Percentiles rank a stretch among this genome's conserved stretches.
These are phyloP conservation scores for Brachionus rotundiformis DNA, from an alignment of 1,140 invertebrate species.

Conservation along the genomic window DNA sequence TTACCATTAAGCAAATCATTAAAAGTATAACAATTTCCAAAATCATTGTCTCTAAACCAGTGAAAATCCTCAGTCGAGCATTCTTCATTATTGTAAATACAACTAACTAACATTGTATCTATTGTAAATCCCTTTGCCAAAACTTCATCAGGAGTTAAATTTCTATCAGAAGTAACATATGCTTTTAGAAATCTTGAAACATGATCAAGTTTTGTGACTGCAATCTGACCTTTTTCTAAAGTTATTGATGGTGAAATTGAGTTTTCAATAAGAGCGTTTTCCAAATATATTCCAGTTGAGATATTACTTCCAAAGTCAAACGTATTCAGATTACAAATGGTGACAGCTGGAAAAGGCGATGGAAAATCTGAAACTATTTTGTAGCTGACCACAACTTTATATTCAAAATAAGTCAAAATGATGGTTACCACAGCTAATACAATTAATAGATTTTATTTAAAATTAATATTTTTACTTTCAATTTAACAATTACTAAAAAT, in stretches of 20 bases:
- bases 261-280: neutral
- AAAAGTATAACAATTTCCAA: slow-evolving; percentile 51
- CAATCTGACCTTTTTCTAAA: neutral
- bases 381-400: slow-evolving; percentile 1
- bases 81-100: slow-evolving; percentile 35
- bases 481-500: neutral
- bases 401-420: neutral
- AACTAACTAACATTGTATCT: slow-evolving; percentile 42
- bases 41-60: slow-evolving; percentile 31
- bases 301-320: neutral
- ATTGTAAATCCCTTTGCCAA: neutral
- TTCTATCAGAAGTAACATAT: neutral
- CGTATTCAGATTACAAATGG: slow-evolving; percentile 32
- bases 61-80: neutral
- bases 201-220: neutral
- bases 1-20: neutral
- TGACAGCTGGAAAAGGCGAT: slow-evolving; percentile 13
- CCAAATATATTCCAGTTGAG: neutral
- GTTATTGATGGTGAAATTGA: neutral
- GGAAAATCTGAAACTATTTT: slow-evolving; percentile 2
- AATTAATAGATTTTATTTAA: no score
- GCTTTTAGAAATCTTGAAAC: neutral
- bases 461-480: neutral
- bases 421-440: neutral
- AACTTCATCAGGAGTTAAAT: neutral